A percentile compares a stretch with the other conserved stretches of the same genome.
Conservation (phyloP, 2,888 invertebrate genomes). For the Sipunculus nudus region DNA sequence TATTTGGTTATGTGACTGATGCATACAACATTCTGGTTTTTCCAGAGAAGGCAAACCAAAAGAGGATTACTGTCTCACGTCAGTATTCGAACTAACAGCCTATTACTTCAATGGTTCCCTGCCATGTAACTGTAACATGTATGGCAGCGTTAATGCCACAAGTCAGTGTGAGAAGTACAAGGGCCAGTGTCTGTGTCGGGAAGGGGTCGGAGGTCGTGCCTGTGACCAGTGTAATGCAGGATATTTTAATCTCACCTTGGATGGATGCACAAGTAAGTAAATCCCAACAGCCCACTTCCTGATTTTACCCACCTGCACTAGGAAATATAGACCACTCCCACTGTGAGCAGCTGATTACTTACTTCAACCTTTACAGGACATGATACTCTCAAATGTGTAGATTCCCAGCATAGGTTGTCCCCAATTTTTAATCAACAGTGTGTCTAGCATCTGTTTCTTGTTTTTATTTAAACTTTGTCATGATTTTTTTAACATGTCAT, state of each 20-base stretch:
- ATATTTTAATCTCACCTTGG: slow-evolving; percentile 37
- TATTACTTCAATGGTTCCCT: slow-evolving; percentile 43
- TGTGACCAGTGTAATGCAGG: slow-evolving; percentile 48
- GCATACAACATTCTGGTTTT: no score
- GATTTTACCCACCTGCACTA: no score
- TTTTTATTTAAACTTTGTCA: no score
- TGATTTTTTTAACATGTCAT: no score
- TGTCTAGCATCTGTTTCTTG: no score
- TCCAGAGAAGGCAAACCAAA: slow-evolving; percentile 4
- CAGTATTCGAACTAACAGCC: slow-evolving; percentile 41
- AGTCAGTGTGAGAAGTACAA: slow-evolving; percentile 43
- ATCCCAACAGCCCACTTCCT: not conserved
- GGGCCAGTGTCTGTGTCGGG: slow-evolving; percentile 51
- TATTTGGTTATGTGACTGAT: no score
- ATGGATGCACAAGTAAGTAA: slow-evolving; percentile 48
- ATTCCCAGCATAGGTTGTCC: no score
- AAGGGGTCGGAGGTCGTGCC: slow-evolving; percentile 45
- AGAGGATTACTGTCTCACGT: slow-evolving; percentile 28
- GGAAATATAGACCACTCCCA: no score
- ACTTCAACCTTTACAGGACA: no score
- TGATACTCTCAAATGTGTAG: no score
- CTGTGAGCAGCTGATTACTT: no score
- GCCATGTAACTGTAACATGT: slow-evolving; percentile 47
- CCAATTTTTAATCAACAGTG: no score
- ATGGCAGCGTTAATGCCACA: slow-evolving; percentile 36